phyloP scores from a whole-genome alignment of 2,888 invertebrate species.

The Drosophila peninsularis region DNA sequence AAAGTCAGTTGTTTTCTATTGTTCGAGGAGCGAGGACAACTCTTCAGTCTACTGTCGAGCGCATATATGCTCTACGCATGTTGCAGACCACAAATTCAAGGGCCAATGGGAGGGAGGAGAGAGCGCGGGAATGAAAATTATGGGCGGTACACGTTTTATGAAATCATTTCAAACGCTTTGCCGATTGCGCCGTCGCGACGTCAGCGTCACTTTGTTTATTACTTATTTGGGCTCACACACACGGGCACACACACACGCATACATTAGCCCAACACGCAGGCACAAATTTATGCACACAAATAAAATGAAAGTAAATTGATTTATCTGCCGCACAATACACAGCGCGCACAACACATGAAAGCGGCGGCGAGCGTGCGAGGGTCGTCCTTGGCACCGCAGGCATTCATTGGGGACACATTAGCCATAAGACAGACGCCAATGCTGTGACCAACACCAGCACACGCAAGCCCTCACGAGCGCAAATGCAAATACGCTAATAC shows the following conservation, averaged over 20 bases:
- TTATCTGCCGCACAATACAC: constrained; percentile 64
- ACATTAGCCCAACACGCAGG: constrained; percentile 10
- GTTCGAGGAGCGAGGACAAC: no score
- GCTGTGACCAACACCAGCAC: constrained; percentile 45
- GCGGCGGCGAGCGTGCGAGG: constrained; percentile 39
- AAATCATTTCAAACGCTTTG: constrained; percentile 68
- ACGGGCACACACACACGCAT: constrained; percentile 3
- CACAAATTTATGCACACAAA: constrained; percentile 77
- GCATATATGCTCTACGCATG: not conserved
- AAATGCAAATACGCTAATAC: constrained; percentile 65
- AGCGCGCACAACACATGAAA: constrained; percentile 26
- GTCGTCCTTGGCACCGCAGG: constrained; percentile 54
- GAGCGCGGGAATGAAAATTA: constrained; percentile 25
- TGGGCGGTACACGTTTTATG: constrained; percentile 53
- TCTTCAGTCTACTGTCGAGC: not conserved
- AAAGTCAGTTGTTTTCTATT: no score
- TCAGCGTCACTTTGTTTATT: constrained; percentile 60
- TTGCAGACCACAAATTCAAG: constrained; percentile 1
- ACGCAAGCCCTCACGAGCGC: constrained; percentile 31
- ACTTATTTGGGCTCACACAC: constrained; percentile 43
- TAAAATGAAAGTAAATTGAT: constrained; percentile 79
- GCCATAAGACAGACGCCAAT: constrained; percentile 62
- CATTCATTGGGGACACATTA: constrained; percentile 83
- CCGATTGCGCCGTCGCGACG: constrained; percentile 37
- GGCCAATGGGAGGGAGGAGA: not conserved